Conservation (phyloP, 2,888 invertebrate genomes). For the Drosophila nigritarsus region DNA sequence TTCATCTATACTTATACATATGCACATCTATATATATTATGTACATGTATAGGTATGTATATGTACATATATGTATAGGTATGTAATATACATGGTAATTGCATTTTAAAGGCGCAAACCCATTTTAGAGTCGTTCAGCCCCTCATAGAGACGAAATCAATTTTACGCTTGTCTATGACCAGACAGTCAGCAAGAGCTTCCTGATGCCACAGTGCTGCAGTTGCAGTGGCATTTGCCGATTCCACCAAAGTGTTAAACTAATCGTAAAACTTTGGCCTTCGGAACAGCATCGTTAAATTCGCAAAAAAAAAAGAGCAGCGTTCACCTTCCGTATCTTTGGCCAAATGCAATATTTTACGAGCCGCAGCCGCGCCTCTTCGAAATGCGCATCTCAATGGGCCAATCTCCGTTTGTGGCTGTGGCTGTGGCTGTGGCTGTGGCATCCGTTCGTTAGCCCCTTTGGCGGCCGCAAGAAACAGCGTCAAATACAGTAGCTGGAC, state of each 20-base stretch:
- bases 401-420: slow-evolving; percentile 22
- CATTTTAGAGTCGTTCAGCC: slow-evolving; percentile 50
- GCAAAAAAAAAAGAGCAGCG: slow-evolving; percentile 36
- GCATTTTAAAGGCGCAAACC: slow-evolving; percentile 59
- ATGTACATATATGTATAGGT: not conserved
- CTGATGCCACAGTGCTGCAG: slow-evolving; percentile 7
- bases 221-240: slow-evolving; percentile 14
- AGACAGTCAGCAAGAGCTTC: slow-evolving; percentile 21
- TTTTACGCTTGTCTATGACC: slow-evolving; percentile 82
- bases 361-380: slow-evolving; percentile 39
- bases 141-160: slow-evolving; percentile 78
- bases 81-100: slow-evolving; percentile 34
- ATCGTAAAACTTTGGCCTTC: slow-evolving; percentile 63
- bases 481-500: slow-evolving; percentile 81
- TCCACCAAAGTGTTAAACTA: slow-evolving; percentile 67
- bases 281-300: slow-evolving; percentile 59
- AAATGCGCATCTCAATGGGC: slow-evolving; percentile 27
- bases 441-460: slow-evolving; percentile 54
- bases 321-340: slow-evolving; percentile 49
- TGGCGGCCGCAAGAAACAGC: slow-evolving; percentile 43
- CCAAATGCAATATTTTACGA: slow-evolving; percentile 78
- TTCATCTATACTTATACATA: no score
- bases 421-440: slow-evolving; percentile 22
- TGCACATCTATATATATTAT: rapidly evolving
- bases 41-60: not conserved